A percentile compares a stretch with the other conserved stretches of the same genome.
These are phyloP conservation scores for Clarias pachynema DNA, from an alignment of 2,797 vertebrate genomes.

Conservation along the genomic window DNA sequence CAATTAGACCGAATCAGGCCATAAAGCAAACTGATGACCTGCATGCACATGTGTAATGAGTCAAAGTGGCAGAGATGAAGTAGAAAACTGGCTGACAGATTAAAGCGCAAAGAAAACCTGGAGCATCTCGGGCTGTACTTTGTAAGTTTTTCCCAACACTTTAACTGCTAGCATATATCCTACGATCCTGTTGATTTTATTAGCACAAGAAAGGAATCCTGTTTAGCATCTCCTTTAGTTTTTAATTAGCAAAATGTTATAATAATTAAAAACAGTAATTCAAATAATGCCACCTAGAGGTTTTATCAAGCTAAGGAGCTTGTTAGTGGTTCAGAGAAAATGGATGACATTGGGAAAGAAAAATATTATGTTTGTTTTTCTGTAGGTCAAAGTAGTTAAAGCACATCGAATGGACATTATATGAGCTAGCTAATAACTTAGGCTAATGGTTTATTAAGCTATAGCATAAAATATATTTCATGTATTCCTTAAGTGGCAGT, in stretches of 20 bases:
- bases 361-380: background rate
- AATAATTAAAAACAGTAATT: background rate
- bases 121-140: background rate
- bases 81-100: constrained; percentile 7
- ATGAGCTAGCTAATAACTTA: background rate
- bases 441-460: background rate
- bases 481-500: background rate
- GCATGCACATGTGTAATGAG: constrained; percentile 24
- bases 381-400: too few species aligned
- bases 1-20: constrained; percentile 49
- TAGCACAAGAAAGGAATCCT: background rate
- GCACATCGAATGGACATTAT: background rate
- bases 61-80: constrained; percentile 27
- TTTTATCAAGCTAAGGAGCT: background rate
- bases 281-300: too few species aligned
- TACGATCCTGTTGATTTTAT: background rate
- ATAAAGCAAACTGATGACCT: constrained; percentile 47
- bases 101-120: background rate
- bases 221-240: background rate
- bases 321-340: background rate
- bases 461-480: background rate
- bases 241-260: background rate
- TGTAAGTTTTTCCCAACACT: too few species aligned
- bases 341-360: background rate
- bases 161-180: background rate